Evolutionary conservation across 2,888 invertebrate species (phyloP), one percentile per base, ranked within the genome.

Genomic region (Macaria liturata): DNA sequence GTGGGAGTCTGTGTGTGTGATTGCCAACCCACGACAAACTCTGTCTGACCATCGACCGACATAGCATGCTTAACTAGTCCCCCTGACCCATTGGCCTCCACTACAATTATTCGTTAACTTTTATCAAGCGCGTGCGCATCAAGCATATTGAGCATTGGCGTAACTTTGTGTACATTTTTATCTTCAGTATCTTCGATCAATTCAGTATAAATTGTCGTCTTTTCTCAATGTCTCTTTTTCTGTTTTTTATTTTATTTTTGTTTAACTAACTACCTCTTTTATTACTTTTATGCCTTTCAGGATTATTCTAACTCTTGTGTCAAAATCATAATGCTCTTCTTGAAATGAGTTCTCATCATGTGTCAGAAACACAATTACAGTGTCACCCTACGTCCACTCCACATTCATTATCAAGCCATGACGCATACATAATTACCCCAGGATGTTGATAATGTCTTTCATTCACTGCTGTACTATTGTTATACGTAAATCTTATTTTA

Each of bases 401-500:
- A 45, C 48, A 48, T 59, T 57, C 57, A 61, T 62, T 68, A 71
- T 70, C 70, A 63, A 66, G 67, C 70, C 70, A 79, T 84, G 81
- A 81, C 80, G 77, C 78, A 79, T 75, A 66, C 70, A 69, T 72
- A 81, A 81, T 83, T 82, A 83, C 71, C 71, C 58, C 85, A 84
- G 87, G 85, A 86, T 84, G 83, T 80, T 79, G 85, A 85, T 88
- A 86, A 80, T 78, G 80, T 75, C 67, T 74, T 80, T 78, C 83
- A 86, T 86, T 86, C 79, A 84, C 76, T 76, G 76, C 66, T 37
- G 7, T 37, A 37, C 34, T 70, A 74, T 71, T 70, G 66, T 76
- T 71, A 76, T 76, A 74, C 74, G 73, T 67, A 66, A 62, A 69
- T 59, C 57, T 47, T 64, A 58, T 64, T 69, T 69, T 74, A 75